Percentiles rank a stretch among this genome's conserved stretches.
phyloP scores from a whole-genome alignment of 2,113 vertebrate species.

The Apistogramma diplotaenia region DNA sequence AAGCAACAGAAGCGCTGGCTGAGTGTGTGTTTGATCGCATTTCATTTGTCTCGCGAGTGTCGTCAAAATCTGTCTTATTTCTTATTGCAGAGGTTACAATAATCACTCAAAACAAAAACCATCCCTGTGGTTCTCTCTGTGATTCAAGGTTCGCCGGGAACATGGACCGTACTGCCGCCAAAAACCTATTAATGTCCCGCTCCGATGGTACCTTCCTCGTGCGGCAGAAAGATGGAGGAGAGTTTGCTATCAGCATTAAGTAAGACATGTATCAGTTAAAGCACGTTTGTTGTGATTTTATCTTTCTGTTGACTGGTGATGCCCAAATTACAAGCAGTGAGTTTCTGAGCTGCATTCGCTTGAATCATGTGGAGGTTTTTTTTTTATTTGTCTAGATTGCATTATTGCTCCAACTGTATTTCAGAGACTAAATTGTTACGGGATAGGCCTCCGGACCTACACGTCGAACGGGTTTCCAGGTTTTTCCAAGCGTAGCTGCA shows the following conservation, averaged over 20 bases:
- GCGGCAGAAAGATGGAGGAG: constrained; percentile 86
- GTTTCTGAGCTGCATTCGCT: background rate
- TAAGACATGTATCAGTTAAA: constrained; percentile 50
- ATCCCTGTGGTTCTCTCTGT: background rate
- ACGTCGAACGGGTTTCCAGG: too few species aligned
- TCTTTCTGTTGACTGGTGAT: background rate
- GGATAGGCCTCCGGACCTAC: too few species aligned
- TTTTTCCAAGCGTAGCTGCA: too few species aligned
- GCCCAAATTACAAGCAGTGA: background rate
- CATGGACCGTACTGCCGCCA: constrained; percentile 85
- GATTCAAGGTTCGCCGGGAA: constrained; percentile 84
- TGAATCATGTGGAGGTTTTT: too few species aligned
- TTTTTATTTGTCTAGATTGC: background rate
- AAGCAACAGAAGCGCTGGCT: too few species aligned
- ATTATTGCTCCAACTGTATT: background rate
- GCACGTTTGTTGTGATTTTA: background rate
- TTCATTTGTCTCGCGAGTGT: background rate
- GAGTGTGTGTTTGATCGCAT: background rate
- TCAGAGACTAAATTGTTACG: background rate
- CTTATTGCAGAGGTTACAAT: background rate
- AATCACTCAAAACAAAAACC: background rate
- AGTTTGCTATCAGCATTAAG: constrained; percentile 95
- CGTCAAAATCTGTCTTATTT: background rate
- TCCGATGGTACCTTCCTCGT: constrained; percentile 91
- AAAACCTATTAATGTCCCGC: constrained; percentile 78